Evolutionary conservation across 2,888 invertebrate species (phyloP), one percentile per base, ranked within the genome.

Genomic region (Xestia sexstrigata): DNA sequence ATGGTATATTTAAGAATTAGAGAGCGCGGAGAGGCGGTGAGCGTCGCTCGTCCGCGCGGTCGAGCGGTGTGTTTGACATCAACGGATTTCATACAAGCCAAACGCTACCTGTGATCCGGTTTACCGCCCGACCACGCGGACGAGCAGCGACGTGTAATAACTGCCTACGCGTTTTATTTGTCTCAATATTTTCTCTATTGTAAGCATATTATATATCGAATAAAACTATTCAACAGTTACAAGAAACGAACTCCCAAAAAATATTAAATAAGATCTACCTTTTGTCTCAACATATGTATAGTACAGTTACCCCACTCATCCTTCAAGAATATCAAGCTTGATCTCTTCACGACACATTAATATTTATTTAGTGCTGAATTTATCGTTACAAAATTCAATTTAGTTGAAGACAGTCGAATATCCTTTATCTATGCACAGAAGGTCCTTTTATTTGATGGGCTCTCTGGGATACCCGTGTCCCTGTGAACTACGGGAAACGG

Each of bases 361-460:
- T 93, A 94, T 94, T 94, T 93, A 94, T 93, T 93, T 92, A 90
- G 89, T 93, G 89, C 90, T 89, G 90, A 93, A 95, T 93, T 93
- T 93, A 93, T 94, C 93, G 93, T 92, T 91, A 93, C 94, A 92
- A 95, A 95, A 96, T 96, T 95, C 96, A 96, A 96, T 96, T 96
- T 96, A 89, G 93, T 89, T 92, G 93, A 93, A 93, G 95, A 95
- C 95, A 94, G 94, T 93, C 92, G 92, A 95, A 94, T 92, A 93
- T 92, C 93, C 93, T 95, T 96, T 96, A 96, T 96, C 96, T 96
- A 95, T 96, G 95, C 95, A 96, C 94, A 95, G 95, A 96, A 95
- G 95, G 95, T 94, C 93, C 93, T 94, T 94, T 96, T 96, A 96
- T 96, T 96, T 96, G 96, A 96, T 96, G 92, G 96, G 92, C 93